These are phyloP conservation scores for Miltochrista miniata DNA, from an alignment of 2,888 invertebrate genomes.

Conservation along the genomic window DNA sequence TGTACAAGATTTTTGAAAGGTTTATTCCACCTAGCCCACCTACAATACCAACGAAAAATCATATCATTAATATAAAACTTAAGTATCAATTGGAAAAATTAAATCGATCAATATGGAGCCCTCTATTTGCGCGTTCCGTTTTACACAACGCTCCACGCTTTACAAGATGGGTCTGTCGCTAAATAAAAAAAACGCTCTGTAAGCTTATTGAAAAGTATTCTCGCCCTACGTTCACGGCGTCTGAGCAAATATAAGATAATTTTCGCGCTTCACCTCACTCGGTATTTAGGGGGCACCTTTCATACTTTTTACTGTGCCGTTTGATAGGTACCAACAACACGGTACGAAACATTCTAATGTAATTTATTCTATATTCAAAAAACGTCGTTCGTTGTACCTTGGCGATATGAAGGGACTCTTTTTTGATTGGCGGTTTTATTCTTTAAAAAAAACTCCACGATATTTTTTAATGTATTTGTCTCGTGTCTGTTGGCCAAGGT, in stretches of 20 bases:
- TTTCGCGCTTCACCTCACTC: slow-evolving; percentile 80
- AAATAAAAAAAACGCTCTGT: slow-evolving; percentile 77
- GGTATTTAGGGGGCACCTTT: slow-evolving; percentile 83
- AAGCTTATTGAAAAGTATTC: slow-evolving; percentile 84
- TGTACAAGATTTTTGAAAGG: too few species aligned
- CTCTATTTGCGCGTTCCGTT: slow-evolving; percentile 74
- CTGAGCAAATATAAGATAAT: slow-evolving; percentile 84
- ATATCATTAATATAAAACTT: slow-evolving; percentile 35
- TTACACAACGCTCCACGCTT: slow-evolving; percentile 58
- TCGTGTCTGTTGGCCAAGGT: too few species aligned
- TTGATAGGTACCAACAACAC: slow-evolving; percentile 58
- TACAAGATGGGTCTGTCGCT: slow-evolving; percentile 70
- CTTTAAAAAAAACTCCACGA: background rate
- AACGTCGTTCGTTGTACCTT: slow-evolving; percentile 47
- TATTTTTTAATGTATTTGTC: too few species aligned
- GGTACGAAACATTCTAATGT: slow-evolving; percentile 62
- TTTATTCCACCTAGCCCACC: too few species aligned
- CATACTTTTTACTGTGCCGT: slow-evolving; percentile 78
- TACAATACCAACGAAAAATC: slow-evolving; percentile 7
- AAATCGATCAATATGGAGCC: slow-evolving; percentile 67
- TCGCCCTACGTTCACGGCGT: slow-evolving; percentile 81
- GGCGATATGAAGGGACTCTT: slow-evolving; percentile 22
- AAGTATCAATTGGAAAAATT: slow-evolving; percentile 53
- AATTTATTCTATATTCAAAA: slow-evolving; percentile 79
- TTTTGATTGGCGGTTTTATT: slow-evolving; percentile 36